A percentile compares a stretch with the other conserved stretches of the same genome.
phyloP scores from a whole-genome alignment of 1,140 invertebrate genomes.

The Latrodectus geometricus region DNA sequence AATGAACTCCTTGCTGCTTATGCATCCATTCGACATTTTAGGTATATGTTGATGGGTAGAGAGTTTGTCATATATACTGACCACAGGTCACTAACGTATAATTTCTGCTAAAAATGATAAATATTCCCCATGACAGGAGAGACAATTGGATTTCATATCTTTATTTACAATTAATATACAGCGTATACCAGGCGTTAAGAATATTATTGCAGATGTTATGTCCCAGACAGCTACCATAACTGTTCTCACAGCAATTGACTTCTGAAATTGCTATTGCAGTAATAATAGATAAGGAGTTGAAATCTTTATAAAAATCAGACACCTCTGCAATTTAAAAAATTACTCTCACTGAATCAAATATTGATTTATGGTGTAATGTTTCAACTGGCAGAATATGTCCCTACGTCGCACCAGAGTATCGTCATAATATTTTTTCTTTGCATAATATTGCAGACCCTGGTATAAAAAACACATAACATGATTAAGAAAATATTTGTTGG shows the following conservation, averaged over 20 bases:
- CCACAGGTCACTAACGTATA: constrained; percentile 66
- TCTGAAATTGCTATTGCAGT: constrained; percentile 22
- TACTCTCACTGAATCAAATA: neutral
- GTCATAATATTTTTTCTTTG: constrained; percentile 27
- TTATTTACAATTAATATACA: constrained; percentile 68
- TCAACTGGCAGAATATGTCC: constrained; percentile 2
- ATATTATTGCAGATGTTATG: constrained; percentile 62
- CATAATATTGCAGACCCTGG: constrained; percentile 53
- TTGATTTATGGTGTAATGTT: constrained; percentile 31
- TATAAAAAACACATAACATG: constrained; percentile 18
- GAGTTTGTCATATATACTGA: constrained; percentile 65
- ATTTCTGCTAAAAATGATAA: constrained; percentile 60
- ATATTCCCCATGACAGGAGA: constrained; percentile 62
- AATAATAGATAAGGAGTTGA: constrained; percentile 22
- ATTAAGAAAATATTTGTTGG: constrained; percentile 42
- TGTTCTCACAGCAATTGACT: neutral
- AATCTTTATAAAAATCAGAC: neutral
- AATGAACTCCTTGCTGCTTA: too few species aligned
- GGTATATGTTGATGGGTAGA: constrained; percentile 65
- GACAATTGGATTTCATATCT: constrained; percentile 68
- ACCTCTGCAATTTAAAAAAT: neutral
- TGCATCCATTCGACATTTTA: too few species aligned
- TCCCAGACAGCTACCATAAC: constrained; percentile 22
- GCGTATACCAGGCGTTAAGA: constrained; percentile 67
- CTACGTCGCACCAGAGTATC: constrained; percentile 27